Percentiles rank a stretch among this genome's conserved stretches.
These are phyloP conservation scores for Octodonta nipae DNA, from an alignment of 2,888 invertebrate genomes.

Conservation along the genomic window DNA sequence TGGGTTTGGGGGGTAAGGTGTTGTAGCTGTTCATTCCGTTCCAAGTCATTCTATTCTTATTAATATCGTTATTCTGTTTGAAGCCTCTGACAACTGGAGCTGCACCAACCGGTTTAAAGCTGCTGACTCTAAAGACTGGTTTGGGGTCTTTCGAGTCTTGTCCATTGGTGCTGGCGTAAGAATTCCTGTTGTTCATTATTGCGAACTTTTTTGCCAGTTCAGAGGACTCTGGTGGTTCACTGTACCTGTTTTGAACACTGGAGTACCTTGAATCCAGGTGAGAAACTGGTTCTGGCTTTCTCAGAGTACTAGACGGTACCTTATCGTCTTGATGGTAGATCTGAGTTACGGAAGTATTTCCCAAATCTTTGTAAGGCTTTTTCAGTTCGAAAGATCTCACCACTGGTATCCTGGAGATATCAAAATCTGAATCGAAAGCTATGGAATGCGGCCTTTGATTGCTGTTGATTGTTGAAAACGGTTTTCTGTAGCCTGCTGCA, in stretches of 20 bases:
- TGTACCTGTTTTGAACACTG: no score
- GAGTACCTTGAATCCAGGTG: no score
- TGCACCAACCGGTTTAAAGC: slow-evolving; percentile 21
- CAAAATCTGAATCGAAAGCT: slow-evolving; percentile 29
- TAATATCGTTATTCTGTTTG: slow-evolving; percentile 14
- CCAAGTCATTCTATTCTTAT: slow-evolving; percentile 21
- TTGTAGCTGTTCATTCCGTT: slow-evolving; percentile 18
- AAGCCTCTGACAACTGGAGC: slow-evolving; percentile 34
- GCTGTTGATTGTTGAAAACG: slow-evolving; percentile 27
- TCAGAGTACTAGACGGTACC: no score
- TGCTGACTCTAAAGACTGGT: slow-evolving; percentile 24
- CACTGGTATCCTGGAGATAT: slow-evolving; percentile 35
- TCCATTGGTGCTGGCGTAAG: slow-evolving; percentile 9
- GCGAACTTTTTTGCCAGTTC: slow-evolving; percentile 11
- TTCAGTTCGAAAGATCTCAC: slow-evolving; percentile 40
- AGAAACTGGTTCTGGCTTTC: slow-evolving; percentile 9
- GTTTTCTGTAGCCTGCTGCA: slow-evolving; percentile 27
- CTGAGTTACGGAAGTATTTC: slow-evolving; percentile 27
- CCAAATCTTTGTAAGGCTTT: slow-evolving; percentile 31
- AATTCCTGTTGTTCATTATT: slow-evolving; percentile 10
- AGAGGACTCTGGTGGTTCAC: background rate
- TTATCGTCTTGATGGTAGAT: slow-evolving; percentile 18
- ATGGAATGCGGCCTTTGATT: slow-evolving; percentile 29
- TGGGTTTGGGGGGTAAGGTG: slow-evolving; percentile 25
- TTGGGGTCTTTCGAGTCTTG: slow-evolving; percentile 13